Evolutionary conservation across 2,113 vertebrate species (phyloP).

Genomic region (Prionailurus viverrinus): DNA sequence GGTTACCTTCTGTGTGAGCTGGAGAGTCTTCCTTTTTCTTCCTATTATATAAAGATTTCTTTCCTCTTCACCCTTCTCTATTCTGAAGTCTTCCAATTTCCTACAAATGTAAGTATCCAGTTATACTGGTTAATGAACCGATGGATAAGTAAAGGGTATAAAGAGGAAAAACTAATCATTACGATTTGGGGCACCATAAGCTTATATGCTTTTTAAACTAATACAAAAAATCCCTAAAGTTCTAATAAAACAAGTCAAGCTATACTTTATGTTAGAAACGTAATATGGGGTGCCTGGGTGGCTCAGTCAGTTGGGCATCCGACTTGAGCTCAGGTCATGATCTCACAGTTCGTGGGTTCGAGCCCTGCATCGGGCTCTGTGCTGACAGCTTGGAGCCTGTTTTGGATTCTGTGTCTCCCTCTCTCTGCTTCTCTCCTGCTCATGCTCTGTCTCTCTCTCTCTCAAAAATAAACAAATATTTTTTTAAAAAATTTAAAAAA

Average conservation of each 20-base stretch:
- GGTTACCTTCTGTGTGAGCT: conserved; percentile 87
- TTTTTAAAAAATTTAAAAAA: rapidly evolving
- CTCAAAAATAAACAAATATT: no score
- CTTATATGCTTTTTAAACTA: not conserved
- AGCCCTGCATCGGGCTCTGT: no score
- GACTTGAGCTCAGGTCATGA: no score
- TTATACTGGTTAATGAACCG: conserved; percentile 1
- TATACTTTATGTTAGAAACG: not conserved
- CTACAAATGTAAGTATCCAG: conserved; percentile 83
- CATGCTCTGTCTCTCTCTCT: no score
- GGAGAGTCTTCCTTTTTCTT: conserved; percentile 90
- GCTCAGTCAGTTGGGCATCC: no score
- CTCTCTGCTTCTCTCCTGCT: no score
- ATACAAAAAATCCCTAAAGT: not conserved
- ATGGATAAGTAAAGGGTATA: not conserved
- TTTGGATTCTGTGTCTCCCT: no score
- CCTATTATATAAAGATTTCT: conserved; percentile 89
- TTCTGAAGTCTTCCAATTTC: conserved; percentile 91
- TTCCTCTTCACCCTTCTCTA: conserved; percentile 95
- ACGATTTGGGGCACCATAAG: not conserved
- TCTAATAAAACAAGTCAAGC: not conserved
- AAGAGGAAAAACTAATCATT: not conserved
- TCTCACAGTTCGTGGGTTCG: no score
- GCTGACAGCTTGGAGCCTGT: no score
- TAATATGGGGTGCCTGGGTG: not conserved